These are phyloP conservation scores for Chorisops tibialis DNA, from an alignment of 2,888 invertebrate genomes.

Conservation along the genomic window DNA sequence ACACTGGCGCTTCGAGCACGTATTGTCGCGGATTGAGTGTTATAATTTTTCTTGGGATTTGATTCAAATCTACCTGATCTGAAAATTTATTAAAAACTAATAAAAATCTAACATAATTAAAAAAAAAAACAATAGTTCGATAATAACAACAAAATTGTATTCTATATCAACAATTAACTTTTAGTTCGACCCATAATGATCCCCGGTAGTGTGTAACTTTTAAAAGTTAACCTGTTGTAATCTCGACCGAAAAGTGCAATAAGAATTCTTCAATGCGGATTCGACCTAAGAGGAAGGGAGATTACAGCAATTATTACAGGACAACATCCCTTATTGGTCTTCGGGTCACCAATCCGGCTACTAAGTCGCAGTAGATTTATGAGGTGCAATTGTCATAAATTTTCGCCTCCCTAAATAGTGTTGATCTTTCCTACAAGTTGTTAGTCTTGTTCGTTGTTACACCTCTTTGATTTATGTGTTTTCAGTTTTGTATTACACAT, in stretches of 20 bases:
- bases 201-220: not conserved
- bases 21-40: conserved; percentile 44
- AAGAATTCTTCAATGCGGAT: not conserved
- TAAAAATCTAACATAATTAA: not conserved
- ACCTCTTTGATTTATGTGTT: conserved; percentile 30
- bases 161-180: not conserved
- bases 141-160: too few species aligned
- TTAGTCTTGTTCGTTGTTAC: conserved; percentile 12
- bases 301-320: too few species aligned
- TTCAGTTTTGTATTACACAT: conserved; percentile 5
- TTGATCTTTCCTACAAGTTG: not conserved
- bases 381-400: conserved; percentile 36
- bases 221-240: not conserved
- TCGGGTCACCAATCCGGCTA: not conserved
- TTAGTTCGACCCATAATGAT: not conserved
- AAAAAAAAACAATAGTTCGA: not conserved
- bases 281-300: not conserved
- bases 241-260: not conserved
- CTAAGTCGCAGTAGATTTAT: conserved; percentile 31
- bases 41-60: not conserved
- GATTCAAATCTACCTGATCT: not conserved
- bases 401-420: conserved; percentile 26
- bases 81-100: not conserved
- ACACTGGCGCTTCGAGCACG: conserved; percentile 55
- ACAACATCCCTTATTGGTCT: conserved; percentile 6